Evolutionary conservation across 2,797 vertebrate species (phyloP).

Genomic region (Notolepis coatsorum): DNA sequence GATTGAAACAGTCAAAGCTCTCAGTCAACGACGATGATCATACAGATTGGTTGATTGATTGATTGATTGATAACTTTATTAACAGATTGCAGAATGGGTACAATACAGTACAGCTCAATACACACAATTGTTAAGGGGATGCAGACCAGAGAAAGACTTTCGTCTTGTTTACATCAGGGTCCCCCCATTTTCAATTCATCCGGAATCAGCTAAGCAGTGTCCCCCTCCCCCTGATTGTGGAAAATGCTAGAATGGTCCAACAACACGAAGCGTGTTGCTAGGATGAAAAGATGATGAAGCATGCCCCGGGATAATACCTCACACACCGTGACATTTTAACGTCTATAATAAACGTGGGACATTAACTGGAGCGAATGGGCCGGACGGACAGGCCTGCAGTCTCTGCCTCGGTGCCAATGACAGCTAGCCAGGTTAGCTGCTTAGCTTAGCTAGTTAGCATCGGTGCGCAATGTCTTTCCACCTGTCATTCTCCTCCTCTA

Average conservation of each 20-base stretch:
- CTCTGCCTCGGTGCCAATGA: constrained; percentile 64
- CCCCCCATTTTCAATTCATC: constrained; percentile 40
- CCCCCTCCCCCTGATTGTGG: constrained; percentile 35
- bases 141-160: no score
- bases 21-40: constrained; percentile 2
- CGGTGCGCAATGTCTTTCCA: constrained; percentile 44
- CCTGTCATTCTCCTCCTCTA: constrained; percentile 43
- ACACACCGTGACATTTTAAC: neutral
- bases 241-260: constrained; percentile 50
- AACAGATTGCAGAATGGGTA: no score
- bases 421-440: constrained; percentile 51
- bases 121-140: no score
- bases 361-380: constrained; percentile 23
- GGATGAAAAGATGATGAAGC: neutral
- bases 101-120: no score
- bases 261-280: neutral
- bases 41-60: no score
- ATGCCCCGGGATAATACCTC: neutral
- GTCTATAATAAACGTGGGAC: neutral
- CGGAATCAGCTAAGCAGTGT: constrained; percentile 26
- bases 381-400: constrained; percentile 45
- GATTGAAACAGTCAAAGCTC: constrained; percentile 30
- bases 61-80: no score
- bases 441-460: constrained; percentile 40
- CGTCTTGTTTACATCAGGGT: no score